Evolutionary conservation across 2,888 invertebrate species (phyloP).

Genomic region (Periphyllus acericola): DNA sequence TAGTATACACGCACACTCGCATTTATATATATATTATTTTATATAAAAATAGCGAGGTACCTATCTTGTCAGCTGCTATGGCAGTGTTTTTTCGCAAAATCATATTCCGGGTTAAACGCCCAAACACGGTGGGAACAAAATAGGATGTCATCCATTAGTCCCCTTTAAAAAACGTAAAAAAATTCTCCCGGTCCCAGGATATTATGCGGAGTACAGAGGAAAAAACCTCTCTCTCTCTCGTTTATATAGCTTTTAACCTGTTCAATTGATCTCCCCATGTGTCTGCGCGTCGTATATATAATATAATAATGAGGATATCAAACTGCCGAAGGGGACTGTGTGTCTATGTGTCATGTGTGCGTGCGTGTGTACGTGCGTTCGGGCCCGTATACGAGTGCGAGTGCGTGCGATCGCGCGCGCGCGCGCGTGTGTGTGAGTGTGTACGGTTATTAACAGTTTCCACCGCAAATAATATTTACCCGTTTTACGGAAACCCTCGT

Average conservation of each 20-base stretch:
- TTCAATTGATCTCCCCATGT: constrained; percentile 60
- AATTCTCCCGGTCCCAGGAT: constrained; percentile 61
- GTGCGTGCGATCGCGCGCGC: neutral
- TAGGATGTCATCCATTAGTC: constrained; percentile 62
- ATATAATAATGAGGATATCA: constrained; percentile 62
- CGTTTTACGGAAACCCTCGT: constrained; percentile 57
- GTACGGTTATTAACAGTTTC: constrained; percentile 62
- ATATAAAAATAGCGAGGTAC: neutral
- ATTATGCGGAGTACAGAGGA: constrained; percentile 34
- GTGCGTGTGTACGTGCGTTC: neutral
- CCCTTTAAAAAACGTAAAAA: constrained; percentile 61
- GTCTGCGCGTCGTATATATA: constrained; percentile 17
- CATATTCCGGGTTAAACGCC: constrained; percentile 60
- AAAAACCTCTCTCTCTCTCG: constrained; percentile 61
- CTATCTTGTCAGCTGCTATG: constrained; percentile 59
- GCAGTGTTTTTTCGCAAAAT: constrained; percentile 51
- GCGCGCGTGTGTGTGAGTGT: constrained; percentile 29
- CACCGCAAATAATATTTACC: constrained; percentile 62
- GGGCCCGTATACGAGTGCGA: neutral
- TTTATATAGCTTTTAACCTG: constrained; percentile 65
- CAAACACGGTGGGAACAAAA: constrained; percentile 58
- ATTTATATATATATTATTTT: neutral
- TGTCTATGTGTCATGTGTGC: neutral
- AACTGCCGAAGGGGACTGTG: constrained; percentile 36
- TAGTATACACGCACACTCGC: neutral